Percentiles rank a stretch among this genome's conserved stretches.
phyloP scores from a whole-genome alignment of 2,113 vertebrate species.

The Carassius auratus region DNA sequence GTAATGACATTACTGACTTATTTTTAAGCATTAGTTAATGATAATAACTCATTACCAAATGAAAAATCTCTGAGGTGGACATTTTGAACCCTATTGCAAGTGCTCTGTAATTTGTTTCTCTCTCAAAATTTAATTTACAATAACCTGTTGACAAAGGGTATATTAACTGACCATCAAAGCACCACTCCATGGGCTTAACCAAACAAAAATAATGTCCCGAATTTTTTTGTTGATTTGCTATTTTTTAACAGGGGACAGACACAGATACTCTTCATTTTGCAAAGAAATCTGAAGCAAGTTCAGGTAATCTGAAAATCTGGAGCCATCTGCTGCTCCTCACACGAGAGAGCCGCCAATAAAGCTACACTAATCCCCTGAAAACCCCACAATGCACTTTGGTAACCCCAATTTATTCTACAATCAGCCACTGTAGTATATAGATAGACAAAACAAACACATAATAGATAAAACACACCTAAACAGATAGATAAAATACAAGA shows the following conservation, averaged over 20 bases:
- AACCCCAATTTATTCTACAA: not conserved
- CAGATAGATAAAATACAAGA: not conserved
- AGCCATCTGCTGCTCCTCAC: conserved; percentile 5
- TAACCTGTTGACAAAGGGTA: not conserved
- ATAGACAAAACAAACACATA: not conserved
- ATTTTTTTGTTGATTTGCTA: not conserved
- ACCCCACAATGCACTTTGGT: conserved; percentile 57
- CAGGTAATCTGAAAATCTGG: conserved; percentile 10
- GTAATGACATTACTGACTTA: not conserved
- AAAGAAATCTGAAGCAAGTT: not conserved
- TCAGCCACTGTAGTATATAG: not conserved
- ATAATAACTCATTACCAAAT: not conserved
- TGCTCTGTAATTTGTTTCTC: not conserved
- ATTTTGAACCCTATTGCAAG: not conserved
- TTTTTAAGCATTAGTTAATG: not conserved
- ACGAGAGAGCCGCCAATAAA: not conserved
- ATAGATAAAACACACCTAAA: not conserved
- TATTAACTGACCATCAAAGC: not conserved
- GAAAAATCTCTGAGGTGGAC: not conserved
- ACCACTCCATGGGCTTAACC: not conserved
- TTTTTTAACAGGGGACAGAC: not conserved
- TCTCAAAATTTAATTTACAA: not conserved
- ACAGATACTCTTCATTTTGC: not conserved
- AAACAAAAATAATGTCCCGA: not conserved
- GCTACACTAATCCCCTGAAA: conserved; percentile 35